Evolutionary conservation across 1,140 invertebrate genomes (phyloP), one percentile per base, ranked within the genome.

Genomic region (Drosophila truncata): DNA sequence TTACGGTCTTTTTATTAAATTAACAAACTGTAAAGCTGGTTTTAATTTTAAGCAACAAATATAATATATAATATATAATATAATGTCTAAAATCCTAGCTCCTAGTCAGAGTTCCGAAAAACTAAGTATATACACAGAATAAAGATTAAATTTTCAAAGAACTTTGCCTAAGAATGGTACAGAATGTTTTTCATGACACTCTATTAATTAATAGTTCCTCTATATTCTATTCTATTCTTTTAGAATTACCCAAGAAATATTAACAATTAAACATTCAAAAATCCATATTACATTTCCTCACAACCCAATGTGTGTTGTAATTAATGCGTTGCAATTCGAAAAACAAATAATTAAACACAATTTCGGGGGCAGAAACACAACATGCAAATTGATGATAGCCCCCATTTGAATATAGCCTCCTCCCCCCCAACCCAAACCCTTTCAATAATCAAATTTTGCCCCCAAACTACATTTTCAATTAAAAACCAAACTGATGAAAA

Each of bases 401-500:
- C 20, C 52, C 20, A 35, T 35, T 33, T 35, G 14, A 41, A 33
- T 58, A 37, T 55, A 55, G 23, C 27, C 27, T 7, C 9, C 33
- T 10, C 25, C 6, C 7, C 37, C 27, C 27, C 9, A 20, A 23
- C 10, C 14, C 14, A 16, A n/a, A 18, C 14, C 33, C 35, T 16
- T 10, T 14, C 18, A 78, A 69, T 44, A 41, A 78, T 52, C 50
- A 42, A 54, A 58, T 50, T 65, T 16, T 31, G 37, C 14, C 35
- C 42, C 11, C 20, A 23, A 46, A 52, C 29, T 52, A 52, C 54
- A 58, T 27, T 61, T 70, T 67, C 65, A 80, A 74, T 41, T 62
- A 78, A 77, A 76, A 71, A 80, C 70, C 31, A 8, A 65, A 57
- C 67, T 54, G 65, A 78, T 76, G 61, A 66, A 84, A 66, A 29